Conservation (phyloP, 2,888 invertebrate species). For the Caenorhabditis drosophilae region DNA sequence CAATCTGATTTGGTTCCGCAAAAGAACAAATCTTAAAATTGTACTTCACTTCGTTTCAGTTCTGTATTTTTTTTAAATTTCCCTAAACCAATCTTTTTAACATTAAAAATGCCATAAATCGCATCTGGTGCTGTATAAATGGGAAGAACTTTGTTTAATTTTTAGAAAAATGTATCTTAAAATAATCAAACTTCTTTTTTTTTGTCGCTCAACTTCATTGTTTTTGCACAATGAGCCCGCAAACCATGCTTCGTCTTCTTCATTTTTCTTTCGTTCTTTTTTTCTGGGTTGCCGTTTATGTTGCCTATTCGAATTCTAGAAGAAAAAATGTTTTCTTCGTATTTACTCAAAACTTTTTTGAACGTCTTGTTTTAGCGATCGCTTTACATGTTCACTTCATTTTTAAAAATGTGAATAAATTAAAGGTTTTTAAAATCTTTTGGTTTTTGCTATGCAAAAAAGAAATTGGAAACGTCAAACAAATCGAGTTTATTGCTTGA, state of each 20-base stretch:
- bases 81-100: conserved; percentile 14
- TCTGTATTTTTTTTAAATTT: conserved; percentile 15
- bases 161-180: conserved; percentile 16
- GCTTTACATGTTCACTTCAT: conserved; percentile 26
- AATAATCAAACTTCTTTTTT: conserved; percentile 1
- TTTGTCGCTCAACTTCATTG: conserved; percentile 1
- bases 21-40: conserved; percentile 17
- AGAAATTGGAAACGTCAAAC: too few relatives aligned
- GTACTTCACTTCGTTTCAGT: conserved; percentile 20
- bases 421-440: too few relatives aligned
- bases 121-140: conserved; percentile 39
- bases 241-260: too few relatives aligned
- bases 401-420: neutral
- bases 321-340: neutral
- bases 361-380: conserved; percentile 27
- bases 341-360: conserved; percentile 18
- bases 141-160: conserved; percentile 22
- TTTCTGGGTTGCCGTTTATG: conserved; percentile 36
- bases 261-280: conserved; percentile 4
- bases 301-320: too few relatives aligned
- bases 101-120: conserved; percentile 25
- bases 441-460: too few relatives aligned
- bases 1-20: conserved; percentile 58
- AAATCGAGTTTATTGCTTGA: too few relatives aligned
- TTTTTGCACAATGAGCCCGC: too few relatives aligned